Base-by-base conservation (phyloP, 2,888 invertebrate genomes). In the Lithophane ornitopus region DNA sequence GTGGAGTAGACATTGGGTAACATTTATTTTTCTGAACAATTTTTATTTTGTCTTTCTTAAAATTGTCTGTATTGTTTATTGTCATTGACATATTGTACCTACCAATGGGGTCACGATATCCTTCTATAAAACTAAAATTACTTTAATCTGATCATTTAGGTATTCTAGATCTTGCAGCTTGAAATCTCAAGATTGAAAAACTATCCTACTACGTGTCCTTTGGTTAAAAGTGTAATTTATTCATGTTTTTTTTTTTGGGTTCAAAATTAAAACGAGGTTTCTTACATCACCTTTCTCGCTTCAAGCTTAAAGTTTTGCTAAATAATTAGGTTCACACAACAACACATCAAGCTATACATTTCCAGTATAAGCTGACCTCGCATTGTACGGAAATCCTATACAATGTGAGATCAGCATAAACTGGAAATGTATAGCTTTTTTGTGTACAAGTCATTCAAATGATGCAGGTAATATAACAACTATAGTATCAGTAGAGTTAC, bases 1-100 rank as follows among this genome's bases (percentile, higher is more conserved):
- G 19, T 80, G 63, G 88, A 80, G 84, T 76, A 22, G 65, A 19
- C 52, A 44, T 68, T 0, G 0, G 2, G 8, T 7, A 61, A 65
- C 6, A n/a, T 4, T 22, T 41, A 7, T 34, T 49, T 65, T n/a
- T 6, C 3, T 26, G 26, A 58, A 58, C 26, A 6, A 22, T 3
- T 44, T 41, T 72, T 67, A 34, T 58, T 70, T 70, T 39, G 12
- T 3, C 2, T 22, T 0, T 9, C 1, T 16, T 65, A 2, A 19
- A 26, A 46, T 65, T 28, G 2, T 66, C 12, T n/a, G 11, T 28
- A 8, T 67, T 8, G n/a, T 58, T n/a, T 11, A 14, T 44, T 46
- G 22, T 7, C 3, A 22, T 28, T 28, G 9, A 28, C 11, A 67
- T 28, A 52, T 4, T n/a, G 8, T 44, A 46, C 16, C 26, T 44